Base-by-base conservation (phyloP, 2,113 vertebrate species). In the Gasterosteus nipponicus region DNA sequence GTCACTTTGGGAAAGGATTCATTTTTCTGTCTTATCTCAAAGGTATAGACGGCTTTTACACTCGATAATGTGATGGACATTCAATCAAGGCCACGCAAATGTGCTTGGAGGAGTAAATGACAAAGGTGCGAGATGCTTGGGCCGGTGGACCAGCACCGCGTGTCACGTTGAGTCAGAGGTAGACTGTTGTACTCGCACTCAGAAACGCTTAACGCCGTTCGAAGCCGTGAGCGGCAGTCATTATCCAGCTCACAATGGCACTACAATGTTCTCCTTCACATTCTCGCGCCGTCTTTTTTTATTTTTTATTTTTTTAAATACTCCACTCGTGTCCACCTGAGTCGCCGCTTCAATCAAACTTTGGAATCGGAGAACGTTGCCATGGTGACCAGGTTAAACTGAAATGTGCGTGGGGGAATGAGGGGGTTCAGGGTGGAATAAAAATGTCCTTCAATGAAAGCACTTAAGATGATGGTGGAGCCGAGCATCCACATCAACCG, bases 301-400 rank as follows among this genome's bases (percentile, higher is more conserved):
- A 26, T 44, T 10, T 44, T 58, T 69, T 15, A 42, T 58, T 44
- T 10, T 46, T 53, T 63, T 60, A 74, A 85, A 69, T 51, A 26
- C 81, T 42, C 56, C 44, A 44, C 73, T 49, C 5, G 7, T 35
- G 47, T 80, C 69, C 26, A 51, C 33, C 33, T 29, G 67, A 49
- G 74, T 79, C 73, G 26, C 38, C 71, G 78, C 84, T 69, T 67
- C 67, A 73, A 75, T 77, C 77, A 79, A 75, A 88, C 53, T 65
- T 86, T 78, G 31, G 78, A 87, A 10, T 63, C 61, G 35, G 60
- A 66, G 69, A 63, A 59, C 0, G 76, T 91, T 86, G 59, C 85
- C 80, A 80, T 86, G 64, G 87, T 73, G 82, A 90, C 86, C 73
- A 80, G 82, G 87, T 91, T 80, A 87, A 74, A 88, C 77, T 78